These are phyloP conservation scores for Ligdia adustata DNA, from an alignment of 2,888 invertebrate genomes.

Conservation along the genomic window DNA sequence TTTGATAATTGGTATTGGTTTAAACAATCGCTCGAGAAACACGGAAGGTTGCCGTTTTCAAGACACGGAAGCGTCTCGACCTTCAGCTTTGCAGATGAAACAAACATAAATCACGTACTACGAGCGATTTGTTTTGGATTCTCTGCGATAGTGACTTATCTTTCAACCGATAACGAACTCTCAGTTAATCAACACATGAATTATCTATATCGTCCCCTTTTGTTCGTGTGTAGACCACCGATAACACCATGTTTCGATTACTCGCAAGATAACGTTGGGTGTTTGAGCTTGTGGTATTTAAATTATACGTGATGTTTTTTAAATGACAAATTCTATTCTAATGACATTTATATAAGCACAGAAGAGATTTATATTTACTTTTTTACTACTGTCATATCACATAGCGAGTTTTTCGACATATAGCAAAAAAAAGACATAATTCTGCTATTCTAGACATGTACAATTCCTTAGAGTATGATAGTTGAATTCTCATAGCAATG, in stretches of 20 bases:
- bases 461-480: too few species aligned
- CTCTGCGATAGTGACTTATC: slow-evolving; percentile 37
- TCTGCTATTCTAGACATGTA: slow-evolving; percentile 16
- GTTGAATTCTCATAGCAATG: too few species aligned
- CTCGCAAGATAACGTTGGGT: too few species aligned
- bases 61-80: slow-evolving; percentile 50
- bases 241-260: slow-evolving; percentile 7
- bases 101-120: slow-evolving; percentile 52
- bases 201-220: slow-evolving; percentile 8
- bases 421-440: slow-evolving; percentile 14
- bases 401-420: slow-evolving; percentile 21
- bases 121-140: slow-evolving; percentile 41
- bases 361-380: too few species aligned
- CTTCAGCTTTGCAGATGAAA: slow-evolving; percentile 46
- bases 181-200: slow-evolving; percentile 18
- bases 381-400: slow-evolving; percentile 6
- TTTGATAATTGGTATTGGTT: slow-evolving; percentile 22
- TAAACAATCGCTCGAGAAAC: slow-evolving; percentile 31
- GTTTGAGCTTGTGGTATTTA: too few species aligned
- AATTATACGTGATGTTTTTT: too few species aligned
- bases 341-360: too few species aligned
- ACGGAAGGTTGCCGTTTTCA: slow-evolving; percentile 43
- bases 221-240: not conserved
- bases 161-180: slow-evolving; percentile 34
- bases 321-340: too few species aligned